Evolutionary conservation across 1,140 invertebrate genomes (phyloP).

Genomic region (Harpegnathos saltator): DNA sequence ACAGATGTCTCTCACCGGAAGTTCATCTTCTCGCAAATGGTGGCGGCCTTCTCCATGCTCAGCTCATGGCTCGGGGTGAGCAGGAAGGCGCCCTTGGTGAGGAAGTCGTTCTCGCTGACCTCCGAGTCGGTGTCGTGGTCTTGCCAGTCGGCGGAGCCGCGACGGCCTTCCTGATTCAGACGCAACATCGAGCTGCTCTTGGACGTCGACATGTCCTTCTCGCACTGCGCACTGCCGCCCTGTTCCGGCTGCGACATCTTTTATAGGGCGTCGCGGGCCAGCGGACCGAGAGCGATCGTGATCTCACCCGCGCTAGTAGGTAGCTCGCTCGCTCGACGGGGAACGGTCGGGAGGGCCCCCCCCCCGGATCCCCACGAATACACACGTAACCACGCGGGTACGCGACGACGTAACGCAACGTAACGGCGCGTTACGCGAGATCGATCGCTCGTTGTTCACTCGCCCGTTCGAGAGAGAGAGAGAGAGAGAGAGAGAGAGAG

Average conservation of each 20-base stretch:
- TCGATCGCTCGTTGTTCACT: slow-evolving; percentile 45
- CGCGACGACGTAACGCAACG: slow-evolving; percentile 19
- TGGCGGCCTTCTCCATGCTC: slow-evolving; percentile 93
- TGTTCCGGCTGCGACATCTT: slow-evolving; percentile 80
- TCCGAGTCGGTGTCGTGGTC: slow-evolving; percentile 83
- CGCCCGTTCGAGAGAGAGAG: background rate
- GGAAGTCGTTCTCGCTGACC: slow-evolving; percentile 83
- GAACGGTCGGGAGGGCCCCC: slow-evolving; percentile 10
- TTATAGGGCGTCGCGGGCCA: slow-evolving; percentile 75
- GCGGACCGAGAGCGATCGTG: slow-evolving; percentile 57
- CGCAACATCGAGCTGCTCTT: slow-evolving; percentile 80
- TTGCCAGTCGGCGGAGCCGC: slow-evolving; percentile 74
- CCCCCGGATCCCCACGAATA: too few species aligned
- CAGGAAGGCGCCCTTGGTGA: slow-evolving; percentile 91
- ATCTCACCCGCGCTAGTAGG: slow-evolving; percentile 31
- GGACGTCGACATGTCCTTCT: slow-evolving; percentile 82
- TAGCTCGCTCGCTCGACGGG: slow-evolving; percentile 33
- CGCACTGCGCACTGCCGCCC: slow-evolving; percentile 77
- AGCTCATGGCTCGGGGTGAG: slow-evolving; percentile 93
- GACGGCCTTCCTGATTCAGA: slow-evolving; percentile 78
- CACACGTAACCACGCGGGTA: too few species aligned
- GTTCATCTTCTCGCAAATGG: slow-evolving; percentile 94
- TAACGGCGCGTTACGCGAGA: slow-evolving; percentile 68
- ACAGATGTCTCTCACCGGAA: slow-evolving; percentile 85
- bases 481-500: background rate